These are phyloP conservation scores for Plutomurus gul DNA, from an alignment of 1,140 invertebrate genomes.

Conservation along the genomic window DNA sequence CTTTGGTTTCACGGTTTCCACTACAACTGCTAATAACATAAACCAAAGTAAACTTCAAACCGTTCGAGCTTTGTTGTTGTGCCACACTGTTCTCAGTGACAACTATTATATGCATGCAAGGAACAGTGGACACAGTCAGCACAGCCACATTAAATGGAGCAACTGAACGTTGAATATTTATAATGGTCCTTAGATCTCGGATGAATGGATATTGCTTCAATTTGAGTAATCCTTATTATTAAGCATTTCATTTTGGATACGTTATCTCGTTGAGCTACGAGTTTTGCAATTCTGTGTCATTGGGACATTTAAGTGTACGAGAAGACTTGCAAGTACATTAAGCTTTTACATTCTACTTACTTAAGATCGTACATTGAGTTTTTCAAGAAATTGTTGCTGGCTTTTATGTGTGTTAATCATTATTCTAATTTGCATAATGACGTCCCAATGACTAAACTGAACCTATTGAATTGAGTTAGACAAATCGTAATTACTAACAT, in stretches of 20 bases:
- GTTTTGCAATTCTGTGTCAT: too few relatives aligned
- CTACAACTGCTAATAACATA: not conserved
- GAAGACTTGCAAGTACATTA: too few relatives aligned
- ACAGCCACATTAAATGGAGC: constrained; percentile 26
- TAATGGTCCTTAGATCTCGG: constrained; percentile 4
- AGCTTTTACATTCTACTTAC: too few relatives aligned
- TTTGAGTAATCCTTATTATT: constrained; percentile 30
- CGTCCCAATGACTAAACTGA: too few relatives aligned
- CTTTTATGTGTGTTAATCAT: too few relatives aligned
- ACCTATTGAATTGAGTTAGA: too few relatives aligned
- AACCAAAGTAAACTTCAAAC: constrained; percentile 23
- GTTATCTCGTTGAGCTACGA: constrained; percentile 5
- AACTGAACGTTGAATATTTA: constrained; percentile 24
- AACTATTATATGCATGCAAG: not conserved
- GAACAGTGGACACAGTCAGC: not conserved
- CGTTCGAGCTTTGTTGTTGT: constrained; percentile 8
- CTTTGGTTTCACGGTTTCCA: not conserved
- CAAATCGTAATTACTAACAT: too few relatives aligned
- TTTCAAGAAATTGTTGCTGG: too few relatives aligned
- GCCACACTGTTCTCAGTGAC: not conserved
- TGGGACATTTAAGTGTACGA: too few relatives aligned
- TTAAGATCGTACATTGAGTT: too few relatives aligned
- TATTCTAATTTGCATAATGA: too few relatives aligned
- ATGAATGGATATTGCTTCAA: constrained; percentile 19
- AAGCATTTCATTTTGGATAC: constrained; percentile 18